Evolutionary conservation across 2,113 vertebrate species (phyloP), one percentile per base, ranked within the genome.

Genomic region (Hiodon alosoides): DNA sequence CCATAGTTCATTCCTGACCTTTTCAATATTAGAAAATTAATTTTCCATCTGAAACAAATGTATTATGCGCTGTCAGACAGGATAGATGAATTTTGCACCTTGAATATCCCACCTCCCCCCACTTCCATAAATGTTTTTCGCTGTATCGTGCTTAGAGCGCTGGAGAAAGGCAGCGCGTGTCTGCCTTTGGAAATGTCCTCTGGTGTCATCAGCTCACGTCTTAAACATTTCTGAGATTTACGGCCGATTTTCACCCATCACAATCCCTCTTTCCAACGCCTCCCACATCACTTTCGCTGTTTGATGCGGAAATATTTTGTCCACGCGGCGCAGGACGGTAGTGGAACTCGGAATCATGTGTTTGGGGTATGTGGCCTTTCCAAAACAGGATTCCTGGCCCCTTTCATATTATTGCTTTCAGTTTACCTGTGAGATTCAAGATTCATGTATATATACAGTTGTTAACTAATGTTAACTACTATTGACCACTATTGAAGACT

Each of bases 1-100:
- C 89, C 89, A 86, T 92, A 89, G 69, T 92, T 95, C 91, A 90
- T 92, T 90, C 91, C 91, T 95, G 95, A 95, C 96, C 95, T 98
- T 96, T 94, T 94, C 94, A 92, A 93, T 95, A 94, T 95, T 93
- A 93, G 91, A 91, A 94, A 96, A 97, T 96, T 94, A 94, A 95
- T 96, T 96, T 96, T 93, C 90, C 81, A 87, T 90, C 90, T 90
- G 91, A 94, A 96, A 95, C 92, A 95, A 95, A 96, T 92, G 90
- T 94, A 95, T 95, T 94, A 94, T 86, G 85, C 90, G 87, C 92
- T 96, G 94, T 96, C 94, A 93, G 85, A 81, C 76, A 84, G 81
- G 70, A 73, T 82, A 92, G 90, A 94, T 94, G 80, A 91, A 96
- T 96, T 92, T 87, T 86, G 84, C 91, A 85, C 92, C 92, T 93